Evolutionary conservation across 2,113 vertebrate species (phyloP).

Genomic region (Pelodiscus sinensis): DNA sequence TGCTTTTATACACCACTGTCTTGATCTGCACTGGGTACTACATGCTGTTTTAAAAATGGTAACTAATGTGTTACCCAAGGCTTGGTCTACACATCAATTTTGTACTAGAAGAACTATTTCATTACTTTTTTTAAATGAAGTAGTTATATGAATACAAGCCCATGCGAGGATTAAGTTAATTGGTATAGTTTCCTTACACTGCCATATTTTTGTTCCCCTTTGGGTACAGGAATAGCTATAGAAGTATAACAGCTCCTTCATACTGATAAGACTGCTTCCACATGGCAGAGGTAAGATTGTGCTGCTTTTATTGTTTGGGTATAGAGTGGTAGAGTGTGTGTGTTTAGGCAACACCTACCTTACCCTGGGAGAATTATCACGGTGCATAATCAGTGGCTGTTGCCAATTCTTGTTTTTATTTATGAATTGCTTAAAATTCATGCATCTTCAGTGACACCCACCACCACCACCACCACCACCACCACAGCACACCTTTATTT

Average conservation of each 20-base stretch:
- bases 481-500: background rate
- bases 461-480: background rate
- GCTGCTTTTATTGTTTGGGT: background rate
- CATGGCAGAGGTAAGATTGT: background rate
- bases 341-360: background rate
- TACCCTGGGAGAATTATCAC: background rate
- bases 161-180: background rate
- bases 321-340: background rate
- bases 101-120: background rate
- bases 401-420: background rate
- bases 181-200: background rate
- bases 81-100: background rate
- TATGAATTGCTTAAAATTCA: background rate
- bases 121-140: background rate
- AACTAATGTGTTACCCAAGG: background rate
- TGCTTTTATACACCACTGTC: background rate
- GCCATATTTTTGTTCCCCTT: background rate
- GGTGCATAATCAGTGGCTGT: background rate
- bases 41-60: background rate
- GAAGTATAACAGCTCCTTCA: background rate
- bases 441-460: background rate
- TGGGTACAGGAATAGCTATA: background rate
- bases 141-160: background rate
- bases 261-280: accelerated
- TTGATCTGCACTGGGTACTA: background rate